Percentiles rank a stretch among this genome's conserved stretches.
phyloP scores from a whole-genome alignment of 2,113 vertebrate species.

The Phrynocephalus versicolor region DNA sequence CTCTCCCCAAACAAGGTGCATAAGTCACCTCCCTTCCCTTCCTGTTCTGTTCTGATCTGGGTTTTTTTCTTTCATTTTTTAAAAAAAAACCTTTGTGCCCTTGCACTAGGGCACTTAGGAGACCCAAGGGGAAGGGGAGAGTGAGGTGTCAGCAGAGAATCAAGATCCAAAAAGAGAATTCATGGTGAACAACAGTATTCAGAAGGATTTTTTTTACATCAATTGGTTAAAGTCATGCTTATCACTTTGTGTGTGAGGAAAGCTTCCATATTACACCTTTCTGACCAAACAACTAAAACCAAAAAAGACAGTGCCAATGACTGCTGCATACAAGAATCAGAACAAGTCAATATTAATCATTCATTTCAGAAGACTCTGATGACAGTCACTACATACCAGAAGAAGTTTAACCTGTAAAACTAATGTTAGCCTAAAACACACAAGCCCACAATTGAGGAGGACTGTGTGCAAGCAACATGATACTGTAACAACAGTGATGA shows the following conservation, averaged over 20 bases:
- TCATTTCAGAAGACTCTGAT: slow-evolving; percentile 61
- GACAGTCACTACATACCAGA: slow-evolving; percentile 76
- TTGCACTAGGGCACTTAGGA: no score
- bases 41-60: no score
- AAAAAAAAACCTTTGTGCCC: no score
- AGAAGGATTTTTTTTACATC: slow-evolving; percentile 54
- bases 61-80: no score
- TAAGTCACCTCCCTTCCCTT: no score
- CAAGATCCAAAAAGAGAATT: slow-evolving; percentile 51
- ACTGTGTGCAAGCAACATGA: slow-evolving; percentile 38
- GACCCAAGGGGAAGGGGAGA: no score
- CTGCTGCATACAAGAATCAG: background rate
- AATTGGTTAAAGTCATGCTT: slow-evolving; percentile 73
- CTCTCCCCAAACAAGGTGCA: no score
- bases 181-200: slow-evolving; percentile 33
- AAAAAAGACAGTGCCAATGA: background rate
- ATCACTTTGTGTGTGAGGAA: slow-evolving; percentile 82
- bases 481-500: slow-evolving; percentile 6
- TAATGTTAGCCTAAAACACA: slow-evolving; percentile 29
- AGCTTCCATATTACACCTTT: slow-evolving; percentile 83
- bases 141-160: no score
- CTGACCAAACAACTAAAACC: slow-evolving; percentile 60
- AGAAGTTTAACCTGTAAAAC: background rate
- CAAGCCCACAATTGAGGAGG: slow-evolving; percentile 72
- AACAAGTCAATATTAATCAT: slow-evolving; percentile 18